Percentiles rank a stretch among this genome's conserved stretches.
These are phyloP conservation scores for Botrylloides violaceus DNA, from an alignment of 23 tunicate species.

Conservation along the genomic window DNA sequence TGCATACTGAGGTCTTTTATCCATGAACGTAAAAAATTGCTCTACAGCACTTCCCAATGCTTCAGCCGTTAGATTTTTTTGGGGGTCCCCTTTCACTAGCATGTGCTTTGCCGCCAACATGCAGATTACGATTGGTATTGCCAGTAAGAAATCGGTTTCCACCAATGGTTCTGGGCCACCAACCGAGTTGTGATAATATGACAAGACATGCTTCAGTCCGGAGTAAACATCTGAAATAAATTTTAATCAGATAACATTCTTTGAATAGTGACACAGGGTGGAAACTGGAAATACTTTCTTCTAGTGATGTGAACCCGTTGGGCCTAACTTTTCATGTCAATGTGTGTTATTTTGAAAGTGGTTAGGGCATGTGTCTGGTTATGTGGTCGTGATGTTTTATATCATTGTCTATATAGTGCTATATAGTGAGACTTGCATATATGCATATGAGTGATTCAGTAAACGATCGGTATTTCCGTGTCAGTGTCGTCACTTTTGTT, in stretches of 20 bases:
- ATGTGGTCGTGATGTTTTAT: too few relatives aligned
- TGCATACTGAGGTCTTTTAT: conserved; percentile 36
- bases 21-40: conserved; percentile 48
- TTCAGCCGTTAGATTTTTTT: conserved; percentile 36
- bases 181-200: conserved; percentile 42
- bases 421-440: too few relatives aligned
- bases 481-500: too few relatives aligned
- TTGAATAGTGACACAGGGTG: background rate
- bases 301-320: too few relatives aligned
- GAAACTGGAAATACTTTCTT: too few relatives aligned
- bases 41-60: conserved; percentile 40
- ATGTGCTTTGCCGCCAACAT: conserved; percentile 13
- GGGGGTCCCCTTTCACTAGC: background rate
- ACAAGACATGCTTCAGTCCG: conserved; percentile 56
- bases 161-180: conserved; percentile 15
- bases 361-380: too few relatives aligned
- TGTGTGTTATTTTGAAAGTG: too few relatives aligned
- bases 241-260: background rate
- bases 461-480: too few relatives aligned
- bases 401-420: too few relatives aligned
- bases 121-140: conserved; percentile 63
- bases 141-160: conserved; percentile 48
- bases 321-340: too few relatives aligned
- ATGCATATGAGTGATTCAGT: too few relatives aligned
- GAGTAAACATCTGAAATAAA: conserved; percentile 34